phyloP scores from a whole-genome alignment of 2,888 invertebrate genomes.

The Oxystoma pomonae region DNA sequence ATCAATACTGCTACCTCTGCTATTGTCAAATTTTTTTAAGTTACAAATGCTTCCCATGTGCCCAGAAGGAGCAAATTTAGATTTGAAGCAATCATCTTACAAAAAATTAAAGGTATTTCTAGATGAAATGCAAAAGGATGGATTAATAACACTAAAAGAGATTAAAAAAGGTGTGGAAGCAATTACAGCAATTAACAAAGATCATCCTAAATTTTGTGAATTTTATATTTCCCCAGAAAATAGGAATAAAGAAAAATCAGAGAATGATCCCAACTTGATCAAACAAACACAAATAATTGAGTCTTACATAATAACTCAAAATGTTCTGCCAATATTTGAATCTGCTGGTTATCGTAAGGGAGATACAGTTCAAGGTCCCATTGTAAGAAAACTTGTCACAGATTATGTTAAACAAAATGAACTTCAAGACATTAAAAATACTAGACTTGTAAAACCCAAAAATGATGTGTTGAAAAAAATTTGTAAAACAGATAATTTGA shows the following conservation, averaged over 20 bases:
- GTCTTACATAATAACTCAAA: constrained; percentile 64
- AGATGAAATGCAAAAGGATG: constrained; percentile 59
- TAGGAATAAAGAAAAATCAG: constrained; percentile 34
- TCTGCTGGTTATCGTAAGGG: constrained; percentile 51
- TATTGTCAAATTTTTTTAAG: constrained; percentile 79
- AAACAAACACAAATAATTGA: constrained; percentile 52
- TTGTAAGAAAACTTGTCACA: constrained; percentile 64
- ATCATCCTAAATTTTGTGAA: constrained; percentile 53
- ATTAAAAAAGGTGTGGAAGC: constrained; percentile 78
- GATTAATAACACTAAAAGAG: constrained; percentile 60
- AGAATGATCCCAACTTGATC: constrained; percentile 29
- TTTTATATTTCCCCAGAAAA: constrained; percentile 47
- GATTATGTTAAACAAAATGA: constrained; percentile 67
- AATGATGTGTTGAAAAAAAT: constrained; percentile 43
- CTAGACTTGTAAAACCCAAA: constrained; percentile 54
- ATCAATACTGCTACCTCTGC: constrained; percentile 66
- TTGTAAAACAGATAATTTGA: constrained; percentile 45
- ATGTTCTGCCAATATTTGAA: constrained; percentile 60
- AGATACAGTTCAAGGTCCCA: constrained; percentile 45
- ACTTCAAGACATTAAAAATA: constrained; percentile 48
- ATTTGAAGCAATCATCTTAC: constrained; percentile 83
- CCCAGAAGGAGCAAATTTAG: constrained; percentile 64
- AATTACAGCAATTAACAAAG: constrained; percentile 60
- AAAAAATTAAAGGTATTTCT: constrained; percentile 88
- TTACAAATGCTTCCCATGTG: constrained; percentile 61